These are phyloP conservation scores for Muscicapa striata DNA, from an alignment of 2,797 vertebrate species.

Conservation along the genomic window DNA sequence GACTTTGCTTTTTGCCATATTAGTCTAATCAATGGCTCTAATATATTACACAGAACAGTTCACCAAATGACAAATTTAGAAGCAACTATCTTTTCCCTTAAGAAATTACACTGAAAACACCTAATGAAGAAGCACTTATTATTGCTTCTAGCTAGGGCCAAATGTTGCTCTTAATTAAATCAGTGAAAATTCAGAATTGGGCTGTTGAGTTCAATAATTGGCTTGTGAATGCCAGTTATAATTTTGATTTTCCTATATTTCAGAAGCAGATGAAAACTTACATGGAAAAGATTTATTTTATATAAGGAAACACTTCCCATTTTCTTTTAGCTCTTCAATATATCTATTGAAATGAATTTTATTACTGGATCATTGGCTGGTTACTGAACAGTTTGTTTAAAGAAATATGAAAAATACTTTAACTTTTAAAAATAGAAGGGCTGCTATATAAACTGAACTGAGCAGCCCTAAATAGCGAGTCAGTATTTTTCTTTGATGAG, in stretches of 20 bases:
- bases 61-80: conserved; percentile 71
- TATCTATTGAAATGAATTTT: not conserved
- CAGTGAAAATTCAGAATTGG: conserved; percentile 57
- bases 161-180: conserved; percentile 63
- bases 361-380: not conserved
- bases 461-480: conserved; percentile 2
- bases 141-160: conserved; percentile 46
- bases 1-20: conserved; percentile 74
- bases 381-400: conserved; percentile 21
- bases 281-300: conserved; percentile 3
- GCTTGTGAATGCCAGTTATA: conserved; percentile 14
- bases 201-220: conserved; percentile 47
- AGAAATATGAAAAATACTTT: conserved; percentile 30
- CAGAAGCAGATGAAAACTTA: conserved; percentile 34
- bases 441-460: conserved; percentile 15
- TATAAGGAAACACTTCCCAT: not conserved
- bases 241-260: conserved; percentile 49
- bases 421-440: conserved; percentile 34
- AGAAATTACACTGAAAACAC: conserved; percentile 71
- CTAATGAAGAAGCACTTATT: conserved; percentile 64
- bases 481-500: conserved; percentile 2
- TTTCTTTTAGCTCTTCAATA: not conserved
- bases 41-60: conserved; percentile 71
- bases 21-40: conserved; percentile 74
- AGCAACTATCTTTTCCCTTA: conserved; percentile 54